phyloP scores from a whole-genome alignment of 1,140 invertebrate genomes.

The Probaryconus sp. region DNA sequence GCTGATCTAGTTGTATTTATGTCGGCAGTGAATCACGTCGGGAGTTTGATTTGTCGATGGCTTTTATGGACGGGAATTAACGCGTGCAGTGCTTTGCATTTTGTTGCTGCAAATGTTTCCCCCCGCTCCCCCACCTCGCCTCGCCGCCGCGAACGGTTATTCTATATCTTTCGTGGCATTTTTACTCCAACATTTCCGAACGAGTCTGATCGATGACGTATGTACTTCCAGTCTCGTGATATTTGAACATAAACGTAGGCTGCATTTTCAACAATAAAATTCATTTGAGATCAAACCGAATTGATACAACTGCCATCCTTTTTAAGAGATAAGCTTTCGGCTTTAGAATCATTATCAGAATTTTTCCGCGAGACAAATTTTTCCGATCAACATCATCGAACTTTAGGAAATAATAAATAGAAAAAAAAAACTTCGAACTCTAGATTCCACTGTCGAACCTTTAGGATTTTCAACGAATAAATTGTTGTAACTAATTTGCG shows the following conservation, averaged over 20 bases:
- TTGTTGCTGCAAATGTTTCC: slow-evolving; percentile 76
- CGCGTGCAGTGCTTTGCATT: slow-evolving; percentile 74
- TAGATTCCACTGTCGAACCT: too few relatives aligned
- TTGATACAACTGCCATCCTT: too few relatives aligned
- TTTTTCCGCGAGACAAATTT: too few relatives aligned
- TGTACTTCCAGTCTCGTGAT: slow-evolving; percentile 71
- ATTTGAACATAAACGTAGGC: slow-evolving; percentile 67
- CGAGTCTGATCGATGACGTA: slow-evolving; percentile 60
- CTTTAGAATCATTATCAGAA: too few relatives aligned
- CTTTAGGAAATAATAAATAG: too few relatives aligned
- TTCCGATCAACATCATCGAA: too few relatives aligned
- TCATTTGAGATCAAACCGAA: slow-evolving; percentile 47
- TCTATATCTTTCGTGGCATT: slow-evolving; percentile 56
- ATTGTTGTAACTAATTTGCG: too few relatives aligned
- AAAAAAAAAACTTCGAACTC: too few relatives aligned
- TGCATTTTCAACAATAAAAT: slow-evolving; percentile 38
- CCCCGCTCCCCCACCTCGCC: slow-evolving; percentile 20
- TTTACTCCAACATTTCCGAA: slow-evolving; percentile 69
- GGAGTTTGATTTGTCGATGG: slow-evolving; percentile 78
- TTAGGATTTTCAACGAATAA: too few relatives aligned
- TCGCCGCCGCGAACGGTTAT: slow-evolving; percentile 15
- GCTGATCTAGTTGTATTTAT: slow-evolving; percentile 78
- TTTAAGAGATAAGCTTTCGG: too few relatives aligned
- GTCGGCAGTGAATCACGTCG: slow-evolving; percentile 77
- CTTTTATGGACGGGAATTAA: slow-evolving; percentile 78